Evolutionary conservation across 2,797 vertebrate genomes (phyloP).

Genomic region (Lepidocolaptes lacrymiger): DNA sequence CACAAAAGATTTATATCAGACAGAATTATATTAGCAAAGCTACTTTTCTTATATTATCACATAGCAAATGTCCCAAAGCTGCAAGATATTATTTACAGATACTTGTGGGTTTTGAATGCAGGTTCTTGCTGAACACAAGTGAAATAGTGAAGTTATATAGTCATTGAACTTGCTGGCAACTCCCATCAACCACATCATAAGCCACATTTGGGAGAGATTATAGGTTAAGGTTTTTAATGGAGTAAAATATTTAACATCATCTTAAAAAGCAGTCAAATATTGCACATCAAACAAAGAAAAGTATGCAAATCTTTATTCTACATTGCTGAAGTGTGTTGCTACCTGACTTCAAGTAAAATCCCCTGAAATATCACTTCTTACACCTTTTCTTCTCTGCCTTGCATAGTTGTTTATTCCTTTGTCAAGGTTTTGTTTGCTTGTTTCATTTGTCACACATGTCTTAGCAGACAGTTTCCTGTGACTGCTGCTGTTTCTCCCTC

Average conservation of each 20-base stretch:
- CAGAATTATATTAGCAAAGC: neutral
- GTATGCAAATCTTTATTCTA: fast-evolving
- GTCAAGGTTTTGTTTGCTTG: fast-evolving
- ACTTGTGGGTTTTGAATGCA: neutral
- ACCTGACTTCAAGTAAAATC: neutral
- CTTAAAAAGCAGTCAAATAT: neutral
- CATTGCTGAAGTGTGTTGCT: fast-evolving
- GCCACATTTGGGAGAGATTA: neutral
- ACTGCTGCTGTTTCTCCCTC: neutral
- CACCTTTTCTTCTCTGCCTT: neutral
- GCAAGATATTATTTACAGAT: neutral
- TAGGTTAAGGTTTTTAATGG: neutral
- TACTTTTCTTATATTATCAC: neutral
- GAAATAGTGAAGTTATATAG: neutral
- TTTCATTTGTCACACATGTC: neutral
- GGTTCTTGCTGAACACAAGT: neutral
- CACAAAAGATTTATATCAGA: neutral
- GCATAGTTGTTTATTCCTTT: neutral
- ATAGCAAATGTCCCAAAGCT: neutral
- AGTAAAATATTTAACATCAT: neutral
- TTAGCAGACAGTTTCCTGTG: neutral
- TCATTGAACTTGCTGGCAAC: neutral
- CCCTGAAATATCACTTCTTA: neutral
- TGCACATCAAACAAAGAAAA: neutral
- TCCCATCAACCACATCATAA: neutral